Percentiles rank a stretch among this genome's conserved stretches.
phyloP scores from a whole-genome alignment of 2,113 vertebrate genomes.

The Alethe castanea region DNA sequence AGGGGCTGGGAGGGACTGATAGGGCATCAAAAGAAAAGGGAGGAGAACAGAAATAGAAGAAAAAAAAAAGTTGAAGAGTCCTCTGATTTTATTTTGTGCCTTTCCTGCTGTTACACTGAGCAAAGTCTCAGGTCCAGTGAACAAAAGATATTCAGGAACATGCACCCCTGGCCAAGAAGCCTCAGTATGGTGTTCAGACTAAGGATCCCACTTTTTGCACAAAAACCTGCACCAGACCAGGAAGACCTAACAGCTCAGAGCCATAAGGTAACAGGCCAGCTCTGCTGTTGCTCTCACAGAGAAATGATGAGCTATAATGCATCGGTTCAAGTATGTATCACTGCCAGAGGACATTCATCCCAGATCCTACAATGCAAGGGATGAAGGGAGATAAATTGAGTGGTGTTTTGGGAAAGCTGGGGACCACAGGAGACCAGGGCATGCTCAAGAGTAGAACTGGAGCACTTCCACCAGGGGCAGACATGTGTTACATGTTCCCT shows the following conservation, averaged over 20 bases:
- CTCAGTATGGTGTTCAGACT: neutral
- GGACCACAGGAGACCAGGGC: neutral
- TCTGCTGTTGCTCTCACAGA: neutral
- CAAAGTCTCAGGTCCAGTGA: neutral
- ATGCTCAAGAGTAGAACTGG: neutral
- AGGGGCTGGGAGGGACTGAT: constrained; percentile 61
- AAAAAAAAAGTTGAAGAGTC: neutral
- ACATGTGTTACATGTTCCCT: neutral
- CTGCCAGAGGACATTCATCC: neutral
- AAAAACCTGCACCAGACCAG: neutral
- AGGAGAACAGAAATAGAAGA: constrained; percentile 6
- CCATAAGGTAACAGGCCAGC: neutral
- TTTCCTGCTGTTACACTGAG: neutral
- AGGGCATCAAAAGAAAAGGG: neutral
- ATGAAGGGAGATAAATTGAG: neutral
- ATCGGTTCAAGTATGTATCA: neutral
- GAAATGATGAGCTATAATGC: neutral
- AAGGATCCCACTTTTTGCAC: neutral
- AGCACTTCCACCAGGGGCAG: neutral
- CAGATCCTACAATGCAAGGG: neutral
- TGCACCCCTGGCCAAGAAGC: neutral
- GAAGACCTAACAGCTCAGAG: neutral
- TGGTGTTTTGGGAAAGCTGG: neutral
- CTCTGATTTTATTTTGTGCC: neutral
- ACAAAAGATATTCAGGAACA: neutral